These are phyloP conservation scores for Ceyx erithaca DNA, from an alignment of 2,797 vertebrate species.

Conservation along the genomic window DNA sequence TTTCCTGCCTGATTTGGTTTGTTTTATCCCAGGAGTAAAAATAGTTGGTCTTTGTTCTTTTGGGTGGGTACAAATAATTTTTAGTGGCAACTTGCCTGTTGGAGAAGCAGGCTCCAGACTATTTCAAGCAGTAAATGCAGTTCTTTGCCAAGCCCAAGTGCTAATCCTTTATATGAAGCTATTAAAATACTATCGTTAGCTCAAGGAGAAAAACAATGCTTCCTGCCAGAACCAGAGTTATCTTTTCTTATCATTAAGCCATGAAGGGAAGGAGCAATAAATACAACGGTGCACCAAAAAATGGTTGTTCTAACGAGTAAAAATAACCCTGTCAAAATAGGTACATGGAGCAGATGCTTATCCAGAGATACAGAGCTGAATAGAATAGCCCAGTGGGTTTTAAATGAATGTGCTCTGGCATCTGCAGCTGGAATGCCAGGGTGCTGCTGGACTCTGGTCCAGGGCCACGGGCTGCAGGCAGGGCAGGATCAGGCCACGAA, in stretches of 20 bases:
- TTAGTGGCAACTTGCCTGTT: conserved; percentile 18
- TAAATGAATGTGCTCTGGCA: neutral
- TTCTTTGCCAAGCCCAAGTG: neutral
- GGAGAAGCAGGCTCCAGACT: conserved; percentile 11
- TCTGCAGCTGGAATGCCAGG: neutral
- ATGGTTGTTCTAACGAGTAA: neutral
- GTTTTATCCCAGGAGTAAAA: neutral
- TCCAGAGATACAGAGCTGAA: neutral
- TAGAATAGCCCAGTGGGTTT: neutral
- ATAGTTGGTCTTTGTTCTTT: conserved; percentile 53
- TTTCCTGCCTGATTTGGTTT: neutral
- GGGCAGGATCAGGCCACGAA: fast-evolving
- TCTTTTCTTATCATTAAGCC: conserved; percentile 7
- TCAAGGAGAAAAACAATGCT: conserved; percentile 21
- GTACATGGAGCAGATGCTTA: neutral
- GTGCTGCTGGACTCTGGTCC: neutral
- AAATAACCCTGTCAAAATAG: neutral
- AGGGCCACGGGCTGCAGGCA: neutral
- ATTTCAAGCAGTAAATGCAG: conserved; percentile 54
- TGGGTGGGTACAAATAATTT: conserved; percentile 2
- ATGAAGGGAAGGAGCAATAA: conserved; percentile 1
- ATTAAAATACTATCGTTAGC: conserved; percentile 36
- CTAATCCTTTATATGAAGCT: conserved; percentile 13
- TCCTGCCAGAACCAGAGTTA: conserved; percentile 5
- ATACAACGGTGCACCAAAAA: neutral